These are phyloP conservation scores for Bubo blakistoni DNA, from an alignment of 2,113 vertebrate species.

Conservation along the genomic window DNA sequence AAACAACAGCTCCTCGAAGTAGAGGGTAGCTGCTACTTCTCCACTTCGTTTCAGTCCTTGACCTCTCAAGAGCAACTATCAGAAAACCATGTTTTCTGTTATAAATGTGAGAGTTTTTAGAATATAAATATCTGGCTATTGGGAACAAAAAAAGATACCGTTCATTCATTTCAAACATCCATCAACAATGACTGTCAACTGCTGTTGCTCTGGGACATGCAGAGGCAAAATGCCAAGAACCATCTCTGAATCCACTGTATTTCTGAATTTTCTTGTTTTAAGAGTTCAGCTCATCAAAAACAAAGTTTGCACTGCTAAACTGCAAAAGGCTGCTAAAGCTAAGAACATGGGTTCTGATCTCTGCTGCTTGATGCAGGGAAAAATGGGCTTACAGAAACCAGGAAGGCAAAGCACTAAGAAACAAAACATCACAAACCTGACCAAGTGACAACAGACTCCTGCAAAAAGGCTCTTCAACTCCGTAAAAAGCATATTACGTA, in stretches of 20 bases:
- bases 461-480: background rate
- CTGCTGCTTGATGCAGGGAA: background rate
- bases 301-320: background rate
- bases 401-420: background rate
- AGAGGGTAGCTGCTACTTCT: background rate
- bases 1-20: background rate
- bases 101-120: background rate
- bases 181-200: conserved; percentile 14
- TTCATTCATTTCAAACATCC: conserved; percentile 15
- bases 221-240: background rate
- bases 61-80: background rate
- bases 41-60: background rate
- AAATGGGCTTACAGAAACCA: background rate
- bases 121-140: background rate
- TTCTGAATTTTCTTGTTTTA: background rate
- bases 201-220: background rate
- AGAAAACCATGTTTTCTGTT: background rate
- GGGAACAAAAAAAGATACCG: background rate
- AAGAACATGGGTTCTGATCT: background rate
- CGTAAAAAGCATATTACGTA: background rate
- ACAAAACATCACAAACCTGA: background rate
- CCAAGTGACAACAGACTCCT: background rate
- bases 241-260: background rate
- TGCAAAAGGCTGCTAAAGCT: background rate
- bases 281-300: background rate